Evolutionary conservation across 2,113 vertebrate species (phyloP), one percentile per base, ranked within the genome.

Genomic region (Thalassoma bifasciatum): DNA sequence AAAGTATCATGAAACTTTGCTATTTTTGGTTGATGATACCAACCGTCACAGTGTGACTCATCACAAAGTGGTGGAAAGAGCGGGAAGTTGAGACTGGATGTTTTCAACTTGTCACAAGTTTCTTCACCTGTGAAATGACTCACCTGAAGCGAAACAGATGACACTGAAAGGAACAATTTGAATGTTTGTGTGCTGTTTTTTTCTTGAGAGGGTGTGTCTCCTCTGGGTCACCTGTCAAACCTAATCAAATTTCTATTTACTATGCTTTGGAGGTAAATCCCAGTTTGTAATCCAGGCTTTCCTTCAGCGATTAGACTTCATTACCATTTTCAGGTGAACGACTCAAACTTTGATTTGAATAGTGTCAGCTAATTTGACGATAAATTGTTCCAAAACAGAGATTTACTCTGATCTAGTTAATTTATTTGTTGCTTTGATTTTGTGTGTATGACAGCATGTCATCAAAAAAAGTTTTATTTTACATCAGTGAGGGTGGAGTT

Each of bases 11-110:
- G 78, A 76, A 36, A 70, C 61, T 86, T 60, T 56, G 54, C 4
- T 24, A 16, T 61, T 77, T 81, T 82, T 19, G 63, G 37, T 23
- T 76, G 67, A 88, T 76, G 67, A 88, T 77, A 85, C 72, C 24
- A 1, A 30, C 37, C 69, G 53, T 46, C 42, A 49, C 53, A 17
- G 22, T 34, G 8, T 88, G 82, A 88, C 72, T 88, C 84, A 89
- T 77, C 44, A 34, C 1, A 24, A 23, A 30, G 37, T 54, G 44
- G 1, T 9, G 19, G n/a, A n/a, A 16, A 60, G 17, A 72, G 22
- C 23, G n/a, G 36, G 30, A 58, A 50, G 37, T 10, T 14, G 13
- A 22, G 1, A 2, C 7, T 40, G 40, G 47, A 73, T 40, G 44
- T 66, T 65, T 82, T 67, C 42, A 0, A 47, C 37, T 57, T 21